Base-by-base conservation (phyloP, 2,113 vertebrate species). In the Aptenodytes patagonicus region DNA sequence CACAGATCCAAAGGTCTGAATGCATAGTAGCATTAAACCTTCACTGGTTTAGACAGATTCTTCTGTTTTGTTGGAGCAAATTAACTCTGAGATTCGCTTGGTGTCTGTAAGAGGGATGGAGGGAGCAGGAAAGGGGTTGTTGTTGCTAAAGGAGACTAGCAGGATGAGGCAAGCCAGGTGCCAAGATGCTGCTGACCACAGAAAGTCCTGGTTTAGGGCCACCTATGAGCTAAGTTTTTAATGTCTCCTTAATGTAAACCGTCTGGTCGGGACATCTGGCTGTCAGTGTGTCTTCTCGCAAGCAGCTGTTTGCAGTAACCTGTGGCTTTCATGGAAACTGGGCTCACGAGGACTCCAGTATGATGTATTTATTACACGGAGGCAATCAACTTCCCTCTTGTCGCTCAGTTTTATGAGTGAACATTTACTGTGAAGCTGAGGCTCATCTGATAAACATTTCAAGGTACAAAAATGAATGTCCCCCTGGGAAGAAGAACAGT, bases 251-350 rank as follows among this genome's bases (percentile, higher is more conserved):
- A 98, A 98, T 97, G 95, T 95, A 95, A 98, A 98, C 95, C 89
- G 60, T 96, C 97, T 98, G 98, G 68, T 60, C 95, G 92, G 95
- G 97, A 97, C 97, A 98, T 97, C 97, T 98, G 98, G 96, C 92
- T 97, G 92, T 97, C 97, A 98, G 96, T 40, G 24, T 76, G 97
- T 94, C 97, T 97, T 96, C 96, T 96, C 16, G 46, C 83, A 62
- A 97, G 94, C 98, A 98, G 97, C 97, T 98, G 97, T 98, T 95
- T 96, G 96, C 91, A 94, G 97, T 96, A 97, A 97, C 95, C 97
- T 97, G 97, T 93, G 91, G 96, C 93, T 97, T 96, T 95, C 97
- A 97, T 69, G 82, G 97, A 96, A 98, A 98, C 88, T 89, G 94
- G 96, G 93, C 95, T 97, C 97, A 96, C 19, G 95, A 96, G 97